phyloP scores from a whole-genome alignment of 1,140 invertebrate genomes.

The Ceratosolen fusciceps region DNA sequence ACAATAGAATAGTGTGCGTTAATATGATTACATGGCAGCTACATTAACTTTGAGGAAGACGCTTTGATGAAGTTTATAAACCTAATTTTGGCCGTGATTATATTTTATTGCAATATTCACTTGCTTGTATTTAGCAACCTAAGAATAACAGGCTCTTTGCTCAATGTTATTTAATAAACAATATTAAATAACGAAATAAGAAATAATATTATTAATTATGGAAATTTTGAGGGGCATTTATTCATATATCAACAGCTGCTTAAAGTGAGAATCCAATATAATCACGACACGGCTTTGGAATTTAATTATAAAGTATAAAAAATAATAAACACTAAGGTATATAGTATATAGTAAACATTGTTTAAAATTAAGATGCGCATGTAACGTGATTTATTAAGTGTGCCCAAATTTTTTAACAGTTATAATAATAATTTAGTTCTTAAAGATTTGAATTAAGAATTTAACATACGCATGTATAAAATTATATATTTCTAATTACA shows the following conservation, averaged over 20 bases:
- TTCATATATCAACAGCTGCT: neutral
- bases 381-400: conserved; percentile 20
- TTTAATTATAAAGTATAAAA: conserved; percentile 35
- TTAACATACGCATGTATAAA: neutral
- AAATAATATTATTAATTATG: conserved; percentile 44
- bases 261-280: conserved; percentile 28
- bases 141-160: too few relatives aligned
- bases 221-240: neutral
- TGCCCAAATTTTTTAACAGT: neutral
- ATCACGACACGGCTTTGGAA: conserved; percentile 23
- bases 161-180: too few relatives aligned
- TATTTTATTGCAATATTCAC: too few relatives aligned
- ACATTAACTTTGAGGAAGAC: too few relatives aligned
- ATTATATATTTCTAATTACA: conserved; percentile 1
- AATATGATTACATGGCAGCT: too few relatives aligned
- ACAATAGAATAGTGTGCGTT: too few relatives aligned
- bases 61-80: too few relatives aligned
- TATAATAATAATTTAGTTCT: neutral
- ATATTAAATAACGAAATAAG: too few relatives aligned
- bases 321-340: neutral
- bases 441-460: conserved; percentile 9
- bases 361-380: neutral
- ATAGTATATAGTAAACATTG: conserved; percentile 22
- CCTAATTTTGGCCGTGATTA: too few relatives aligned
- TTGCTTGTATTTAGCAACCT: too few relatives aligned